phyloP scores from a whole-genome alignment of 2,888 invertebrate species.

The Cephonodes hylas region DNA sequence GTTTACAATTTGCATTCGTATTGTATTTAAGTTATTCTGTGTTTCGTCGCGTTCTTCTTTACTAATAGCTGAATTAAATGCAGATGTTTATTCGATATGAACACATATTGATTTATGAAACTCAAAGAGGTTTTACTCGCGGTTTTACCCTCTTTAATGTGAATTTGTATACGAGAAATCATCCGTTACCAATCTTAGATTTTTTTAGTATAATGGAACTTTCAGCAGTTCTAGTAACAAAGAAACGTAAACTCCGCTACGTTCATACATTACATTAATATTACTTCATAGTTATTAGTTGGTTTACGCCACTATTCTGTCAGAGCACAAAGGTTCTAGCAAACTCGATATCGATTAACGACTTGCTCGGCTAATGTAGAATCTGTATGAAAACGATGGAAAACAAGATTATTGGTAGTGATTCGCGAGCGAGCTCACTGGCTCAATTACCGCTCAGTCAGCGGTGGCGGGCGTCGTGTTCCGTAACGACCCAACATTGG shows the following conservation, averaged over 20 bases:
- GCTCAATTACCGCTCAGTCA: constrained; percentile 14
- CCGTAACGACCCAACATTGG: constrained; percentile 20
- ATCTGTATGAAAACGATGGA: constrained; percentile 9
- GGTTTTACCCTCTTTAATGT: too few species aligned
- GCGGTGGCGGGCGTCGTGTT: constrained; percentile 18
- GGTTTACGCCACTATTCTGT: not conserved
- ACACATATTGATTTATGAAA: too few species aligned
- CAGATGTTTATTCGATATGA: too few species aligned
- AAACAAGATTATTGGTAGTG: constrained; percentile 12
- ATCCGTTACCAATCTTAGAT: too few species aligned
- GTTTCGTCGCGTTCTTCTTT: not conserved
- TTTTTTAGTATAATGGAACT: too few species aligned
- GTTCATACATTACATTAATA: too few species aligned
- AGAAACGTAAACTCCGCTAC: too few species aligned
- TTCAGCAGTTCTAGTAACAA: too few species aligned
- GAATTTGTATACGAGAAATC: too few species aligned
- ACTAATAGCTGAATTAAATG: not conserved
- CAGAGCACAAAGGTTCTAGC: not conserved
- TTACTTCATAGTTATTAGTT: not conserved
- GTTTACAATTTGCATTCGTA: not conserved
- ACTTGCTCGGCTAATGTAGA: not conserved
- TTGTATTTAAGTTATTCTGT: not conserved
- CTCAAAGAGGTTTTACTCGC: too few species aligned
- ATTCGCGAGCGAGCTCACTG: constrained; percentile 8
- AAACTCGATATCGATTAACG: constrained; percentile 1